These are phyloP conservation scores for Monopis laevigella DNA, from an alignment of 2,888 invertebrate genomes.

Conservation along the genomic window DNA sequence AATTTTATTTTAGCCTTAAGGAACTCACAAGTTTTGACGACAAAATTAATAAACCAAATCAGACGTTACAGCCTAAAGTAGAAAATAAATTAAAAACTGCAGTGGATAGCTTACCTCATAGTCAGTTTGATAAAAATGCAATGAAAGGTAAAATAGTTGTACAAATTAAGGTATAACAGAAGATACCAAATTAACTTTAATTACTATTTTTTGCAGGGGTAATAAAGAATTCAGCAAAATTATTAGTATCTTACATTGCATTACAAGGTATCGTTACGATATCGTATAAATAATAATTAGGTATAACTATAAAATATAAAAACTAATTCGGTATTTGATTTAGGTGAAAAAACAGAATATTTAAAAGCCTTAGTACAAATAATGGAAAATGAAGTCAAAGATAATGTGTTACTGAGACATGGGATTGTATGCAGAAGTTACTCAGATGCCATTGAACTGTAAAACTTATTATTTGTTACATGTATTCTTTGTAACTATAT, in stretches of 20 bases:
- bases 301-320: background rate
- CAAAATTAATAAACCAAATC: conserved; percentile 28
- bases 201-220: conserved; percentile 11
- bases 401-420: conserved; percentile 40
- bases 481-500: background rate
- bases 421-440: conserved; percentile 40
- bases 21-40: conserved; percentile 37
- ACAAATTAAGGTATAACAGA: no score
- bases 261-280: background rate
- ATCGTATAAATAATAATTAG: background rate
- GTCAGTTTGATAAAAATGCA: conserved; percentile 25
- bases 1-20: conserved; percentile 5
- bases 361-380: conserved; percentile 32
- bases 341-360: conserved; percentile 40
- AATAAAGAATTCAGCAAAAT: background rate
- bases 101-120: conserved; percentile 30
- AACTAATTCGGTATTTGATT: no score
- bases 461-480: conserved; percentile 6
- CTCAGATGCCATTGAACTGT: conserved; percentile 28
- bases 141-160: conserved; percentile 27
- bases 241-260: background rate
- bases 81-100: conserved; percentile 29
- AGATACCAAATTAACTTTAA: background rate
- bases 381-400: conserved; percentile 30
- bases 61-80: conserved; percentile 25